Percentiles rank a stretch among this genome's conserved stretches.
phyloP scores from a whole-genome alignment of 1,140 invertebrate genomes.

The Drosophila triauraria region DNA sequence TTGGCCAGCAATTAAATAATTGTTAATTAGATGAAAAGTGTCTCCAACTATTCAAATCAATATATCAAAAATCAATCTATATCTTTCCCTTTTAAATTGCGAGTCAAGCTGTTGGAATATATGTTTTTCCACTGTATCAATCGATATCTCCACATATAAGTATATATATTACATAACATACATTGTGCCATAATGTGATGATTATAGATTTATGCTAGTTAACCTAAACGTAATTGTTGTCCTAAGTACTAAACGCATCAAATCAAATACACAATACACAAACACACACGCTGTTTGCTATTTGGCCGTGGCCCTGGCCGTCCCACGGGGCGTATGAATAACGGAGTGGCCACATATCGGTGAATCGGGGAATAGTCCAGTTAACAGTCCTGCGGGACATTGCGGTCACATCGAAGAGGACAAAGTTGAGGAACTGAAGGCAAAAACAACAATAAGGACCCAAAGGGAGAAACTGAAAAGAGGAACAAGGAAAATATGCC shows the following conservation, averaged over 20 bases:
- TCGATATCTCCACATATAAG: conserved; percentile 29
- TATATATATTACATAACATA: conserved; percentile 48
- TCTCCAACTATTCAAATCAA: no score
- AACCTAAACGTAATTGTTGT: conserved; percentile 75
- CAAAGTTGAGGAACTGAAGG: not conserved
- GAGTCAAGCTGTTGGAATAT: not conserved
- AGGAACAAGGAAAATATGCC: not conserved
- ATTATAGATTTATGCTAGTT: conserved; percentile 78
- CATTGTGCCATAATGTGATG: conserved; percentile 84
- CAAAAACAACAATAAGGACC: not conserved
- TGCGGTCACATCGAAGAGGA: not conserved
- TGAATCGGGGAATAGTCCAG: conserved; percentile 20
- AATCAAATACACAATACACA: conserved; percentile 45
- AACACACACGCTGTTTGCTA: conserved; percentile 21
- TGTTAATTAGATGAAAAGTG: no score
- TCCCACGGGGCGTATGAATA: conserved; percentile 47
- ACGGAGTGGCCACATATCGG: conserved; percentile 14
- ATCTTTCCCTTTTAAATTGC: no score
- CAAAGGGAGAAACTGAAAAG: not conserved
- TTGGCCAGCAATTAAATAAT: not conserved
- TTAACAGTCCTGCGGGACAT: conserved; percentile 23
- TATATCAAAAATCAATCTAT: no score
- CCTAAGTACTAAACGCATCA: conserved; percentile 56
- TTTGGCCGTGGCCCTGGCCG: conserved; percentile 2
- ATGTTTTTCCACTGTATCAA: conserved; percentile 1